These are phyloP conservation scores for Dolichopus griseipennis DNA, from an alignment of 2,888 invertebrate genomes.

Conservation along the genomic window DNA sequence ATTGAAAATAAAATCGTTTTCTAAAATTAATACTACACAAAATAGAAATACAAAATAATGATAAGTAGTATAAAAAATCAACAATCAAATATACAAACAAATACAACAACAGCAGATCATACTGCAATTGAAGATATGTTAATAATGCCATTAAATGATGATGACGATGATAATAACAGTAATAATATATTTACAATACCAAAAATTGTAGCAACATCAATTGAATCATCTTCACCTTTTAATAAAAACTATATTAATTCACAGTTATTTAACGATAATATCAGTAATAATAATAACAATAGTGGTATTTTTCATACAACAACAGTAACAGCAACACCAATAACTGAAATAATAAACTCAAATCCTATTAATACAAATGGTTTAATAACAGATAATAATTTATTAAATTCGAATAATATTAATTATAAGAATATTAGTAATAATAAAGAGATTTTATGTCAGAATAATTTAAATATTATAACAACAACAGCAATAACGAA, in stretches of 20 bases:
- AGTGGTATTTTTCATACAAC: background rate
- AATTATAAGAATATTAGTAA: background rate
- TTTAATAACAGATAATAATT: too few relatives aligned
- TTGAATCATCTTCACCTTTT: background rate
- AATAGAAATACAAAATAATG: background rate
- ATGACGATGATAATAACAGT: background rate
- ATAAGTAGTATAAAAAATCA: background rate
- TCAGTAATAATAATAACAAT: background rate
- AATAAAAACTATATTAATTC: background rate
- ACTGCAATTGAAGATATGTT: background rate
- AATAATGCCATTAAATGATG: constrained; percentile 1
- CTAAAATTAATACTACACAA: too few relatives aligned
- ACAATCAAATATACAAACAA: background rate
- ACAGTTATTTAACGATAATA: background rate
- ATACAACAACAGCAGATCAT: background rate
- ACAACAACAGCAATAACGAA: too few relatives aligned
- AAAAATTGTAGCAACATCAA: background rate
- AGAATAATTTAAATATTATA: too few relatives aligned
- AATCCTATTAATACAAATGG: too few relatives aligned
- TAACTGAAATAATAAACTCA: too few relatives aligned
- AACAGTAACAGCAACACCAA: too few relatives aligned
- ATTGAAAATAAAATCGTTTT: too few relatives aligned
- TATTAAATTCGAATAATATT: background rate
- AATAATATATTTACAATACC: too few relatives aligned
- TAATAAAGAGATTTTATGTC: background rate